These are phyloP conservation scores for Lagenorhynchus albirostris DNA, from an alignment of 2,113 vertebrate genomes.

Conservation along the genomic window DNA sequence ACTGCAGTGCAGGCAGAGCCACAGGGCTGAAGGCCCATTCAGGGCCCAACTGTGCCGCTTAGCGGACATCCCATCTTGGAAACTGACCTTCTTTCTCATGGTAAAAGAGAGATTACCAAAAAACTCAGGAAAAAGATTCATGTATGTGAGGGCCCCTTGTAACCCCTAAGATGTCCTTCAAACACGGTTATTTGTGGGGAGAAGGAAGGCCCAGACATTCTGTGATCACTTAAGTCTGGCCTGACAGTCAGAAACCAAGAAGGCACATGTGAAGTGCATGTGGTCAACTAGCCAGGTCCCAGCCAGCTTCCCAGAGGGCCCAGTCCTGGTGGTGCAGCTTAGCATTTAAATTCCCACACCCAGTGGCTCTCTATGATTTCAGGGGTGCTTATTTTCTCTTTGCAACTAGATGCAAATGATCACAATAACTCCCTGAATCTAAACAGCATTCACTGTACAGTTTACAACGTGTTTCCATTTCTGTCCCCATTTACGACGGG, in stretches of 20 bases:
- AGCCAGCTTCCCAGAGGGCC: neutral
- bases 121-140: neutral
- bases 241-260: neutral
- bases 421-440: neutral
- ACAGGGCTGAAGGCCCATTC: neutral
- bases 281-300: neutral
- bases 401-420: neutral
- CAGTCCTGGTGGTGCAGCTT: neutral
- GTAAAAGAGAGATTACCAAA: neutral
- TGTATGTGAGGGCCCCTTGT: neutral
- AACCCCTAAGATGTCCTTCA: neutral
- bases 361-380: neutral
- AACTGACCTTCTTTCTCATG: neutral
- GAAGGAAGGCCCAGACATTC: neutral
- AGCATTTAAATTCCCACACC: neutral
- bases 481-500: rapidly evolving
- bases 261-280: neutral
- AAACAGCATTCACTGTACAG: neutral
- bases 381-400: neutral
- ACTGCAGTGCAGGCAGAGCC: neutral
- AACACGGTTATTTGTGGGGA: neutral
- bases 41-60: neutral
- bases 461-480: neutral
- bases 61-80: neutral
- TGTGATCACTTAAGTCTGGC: neutral